Percentiles rank a stretch among this genome's conserved stretches.
Conservation (phyloP, 2,888 invertebrate species). For the Drosophila aldrichi region DNA sequence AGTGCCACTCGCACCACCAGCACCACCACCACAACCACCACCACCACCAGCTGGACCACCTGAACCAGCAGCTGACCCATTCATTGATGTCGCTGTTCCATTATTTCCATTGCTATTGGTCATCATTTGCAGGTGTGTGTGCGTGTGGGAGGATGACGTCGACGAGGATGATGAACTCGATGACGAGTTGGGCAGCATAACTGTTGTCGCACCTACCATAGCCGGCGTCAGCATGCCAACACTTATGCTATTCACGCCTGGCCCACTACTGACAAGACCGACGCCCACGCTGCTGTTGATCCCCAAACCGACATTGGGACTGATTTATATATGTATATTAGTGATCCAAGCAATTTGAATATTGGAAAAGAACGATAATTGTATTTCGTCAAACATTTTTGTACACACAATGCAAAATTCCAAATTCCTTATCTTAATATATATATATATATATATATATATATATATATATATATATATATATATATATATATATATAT, state of each 20-base stretch:
- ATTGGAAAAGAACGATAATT: no score
- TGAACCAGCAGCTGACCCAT: slow-evolving; percentile 29
- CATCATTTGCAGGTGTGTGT: slow-evolving; percentile 82
- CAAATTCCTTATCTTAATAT: no score
- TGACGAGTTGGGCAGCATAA: slow-evolving; percentile 83
- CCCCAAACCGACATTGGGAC: slow-evolving; percentile 70
- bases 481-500: no score
- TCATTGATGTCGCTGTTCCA: slow-evolving; percentile 47
- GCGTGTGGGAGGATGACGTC: slow-evolving; percentile 81
- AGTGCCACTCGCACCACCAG: slow-evolving; percentile 65
- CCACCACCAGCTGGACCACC: slow-evolving; percentile 5
- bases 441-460: no score
- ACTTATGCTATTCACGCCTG: slow-evolving; percentile 57
- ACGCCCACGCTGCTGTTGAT: slow-evolving; percentile 47
- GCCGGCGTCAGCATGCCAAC: slow-evolving; percentile 84
- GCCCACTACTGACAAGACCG: slow-evolving; percentile 52
- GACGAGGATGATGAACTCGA: slow-evolving; percentile 84
- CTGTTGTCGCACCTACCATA: slow-evolving; percentile 82
- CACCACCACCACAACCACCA: slow-evolving; percentile 18
- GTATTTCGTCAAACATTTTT: no score
- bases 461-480: no score
- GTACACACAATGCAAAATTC: no score
- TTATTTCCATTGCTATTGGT: slow-evolving; percentile 60
- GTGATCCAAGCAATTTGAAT: no score
- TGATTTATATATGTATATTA: slow-evolving; percentile 28